Evolutionary conservation across 2,797 vertebrate genomes (phyloP), one percentile per base, ranked within the genome.

Genomic region (Cirrhinus mrigala): DNA sequence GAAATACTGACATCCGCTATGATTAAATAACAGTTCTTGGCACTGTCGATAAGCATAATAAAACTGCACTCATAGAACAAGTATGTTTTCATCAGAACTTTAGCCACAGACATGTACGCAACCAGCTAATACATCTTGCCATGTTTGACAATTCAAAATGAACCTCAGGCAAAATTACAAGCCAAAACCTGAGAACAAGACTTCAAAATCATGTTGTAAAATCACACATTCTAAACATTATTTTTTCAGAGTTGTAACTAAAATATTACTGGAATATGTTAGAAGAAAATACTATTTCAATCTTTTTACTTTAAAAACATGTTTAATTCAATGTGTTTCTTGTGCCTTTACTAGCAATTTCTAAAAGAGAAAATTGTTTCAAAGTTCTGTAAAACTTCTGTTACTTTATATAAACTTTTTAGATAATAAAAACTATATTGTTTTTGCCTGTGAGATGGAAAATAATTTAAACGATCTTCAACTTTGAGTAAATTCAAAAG

Each of bases 11-110:
- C 40, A 18, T 75, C 14, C 2, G 14, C 11, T 27, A 48, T 71
- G 56, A 74, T 62, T 82, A 33, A 82, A 44, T 82, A 27, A 64
- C 40, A 60, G 74, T 74, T 64, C 4, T 74, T 83, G 73, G 58
- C 73, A 37, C 22, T 54, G 82, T 27, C 5, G 15, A 83, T 76
- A 83, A 18, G 81, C 33, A 9, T 20, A 60, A 83, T 52, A 66
- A 3, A 75, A 66, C 37, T 62, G 56, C 5, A 5, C 44, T 73
- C 81, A 48, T 29, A 16, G 75, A 52, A 29, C 29, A 64, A 33
- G 56, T 66, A 52, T 83, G 71, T 83, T 81, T 81, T 56, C 29
- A 54, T 40, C 15, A 18, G 22, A 18, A 71, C 9, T 60, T 84
- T 79, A 71, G 40, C 37, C 54, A 24, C 15, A 7, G 14, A 76